Evolutionary conservation across 2,888 invertebrate genomes (phyloP).

Genomic region (Vesta saturnalis): DNA sequence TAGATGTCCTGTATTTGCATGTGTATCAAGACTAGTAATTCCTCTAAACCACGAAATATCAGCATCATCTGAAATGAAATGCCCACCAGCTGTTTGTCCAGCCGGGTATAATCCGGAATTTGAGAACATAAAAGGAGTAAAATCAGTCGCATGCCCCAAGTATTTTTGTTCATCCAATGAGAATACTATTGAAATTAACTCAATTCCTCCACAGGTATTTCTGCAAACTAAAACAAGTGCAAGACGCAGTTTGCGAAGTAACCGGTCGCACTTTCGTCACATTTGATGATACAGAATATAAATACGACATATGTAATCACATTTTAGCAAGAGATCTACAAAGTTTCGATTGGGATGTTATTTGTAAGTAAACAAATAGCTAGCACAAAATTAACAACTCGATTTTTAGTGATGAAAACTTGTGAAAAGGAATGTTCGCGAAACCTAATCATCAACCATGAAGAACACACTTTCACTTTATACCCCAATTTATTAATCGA

Average conservation of each 20-base stretch:
- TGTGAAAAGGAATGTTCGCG: conserved; percentile 72
- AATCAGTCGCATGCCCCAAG: conserved; percentile 49
- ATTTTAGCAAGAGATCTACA: conserved; percentile 76
- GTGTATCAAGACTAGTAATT: conserved; percentile 17
- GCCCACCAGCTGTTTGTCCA: conserved; percentile 67
- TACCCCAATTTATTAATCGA: conserved; percentile 73
- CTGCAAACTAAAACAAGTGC: conserved; percentile 72
- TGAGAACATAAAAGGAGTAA: conserved; percentile 38
- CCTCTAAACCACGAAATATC: neutral
- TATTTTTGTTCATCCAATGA: conserved; percentile 26
- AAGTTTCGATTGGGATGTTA: conserved; percentile 75
- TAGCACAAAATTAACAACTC: neutral
- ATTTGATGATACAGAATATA: conserved; percentile 81
- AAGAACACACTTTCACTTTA: conserved; percentile 68
- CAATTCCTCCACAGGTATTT: conserved; percentile 11
- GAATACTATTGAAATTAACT: neutral
- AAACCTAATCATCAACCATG: conserved; percentile 71
- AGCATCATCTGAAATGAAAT: conserved; percentile 36
- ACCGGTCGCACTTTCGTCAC: conserved; percentile 81
- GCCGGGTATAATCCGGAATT: conserved; percentile 62
- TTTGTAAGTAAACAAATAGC: conserved; percentile 65
- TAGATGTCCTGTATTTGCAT: conserved; percentile 35
- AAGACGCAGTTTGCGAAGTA: conserved; percentile 75
- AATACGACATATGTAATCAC: conserved; percentile 85
- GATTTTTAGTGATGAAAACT: conserved; percentile 69